Conservation (phyloP, 2,888 invertebrate genomes). For the Ormyrus labotus region DNA sequence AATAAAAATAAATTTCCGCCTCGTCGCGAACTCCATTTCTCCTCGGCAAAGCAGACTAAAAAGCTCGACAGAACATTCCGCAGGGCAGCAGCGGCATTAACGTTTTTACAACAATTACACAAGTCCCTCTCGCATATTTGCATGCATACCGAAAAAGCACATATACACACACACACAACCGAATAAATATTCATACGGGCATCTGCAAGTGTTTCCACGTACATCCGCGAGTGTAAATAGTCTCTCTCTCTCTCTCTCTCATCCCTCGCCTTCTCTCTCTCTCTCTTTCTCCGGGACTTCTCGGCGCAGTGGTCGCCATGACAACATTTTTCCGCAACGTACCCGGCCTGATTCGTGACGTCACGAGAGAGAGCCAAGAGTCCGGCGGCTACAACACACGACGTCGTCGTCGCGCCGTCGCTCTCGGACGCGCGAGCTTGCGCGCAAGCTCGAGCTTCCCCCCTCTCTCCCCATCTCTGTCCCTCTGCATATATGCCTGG, state of each 20-base stretch:
- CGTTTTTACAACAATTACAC: too few species aligned
- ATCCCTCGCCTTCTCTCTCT: not conserved
- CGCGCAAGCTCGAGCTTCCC: slow-evolving; percentile 2
- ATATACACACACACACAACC: not conserved
- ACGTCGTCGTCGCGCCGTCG: not conserved
- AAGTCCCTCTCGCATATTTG: too few species aligned
- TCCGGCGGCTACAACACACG: not conserved
- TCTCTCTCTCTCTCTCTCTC: not conserved
- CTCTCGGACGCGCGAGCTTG: slow-evolving; percentile 55
- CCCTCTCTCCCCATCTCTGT: not conserved
- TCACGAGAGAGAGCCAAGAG: slow-evolving; percentile 58
- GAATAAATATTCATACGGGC: not conserved
- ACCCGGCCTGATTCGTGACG: slow-evolving; percentile 73
- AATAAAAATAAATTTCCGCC: too few species aligned
- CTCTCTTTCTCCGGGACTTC: slow-evolving; percentile 46
- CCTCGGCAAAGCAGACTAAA: too few species aligned
- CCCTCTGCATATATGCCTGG: not conserved
- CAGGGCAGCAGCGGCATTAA: too few species aligned
- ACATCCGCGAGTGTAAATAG: not conserved
- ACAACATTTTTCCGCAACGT: slow-evolving; percentile 74
- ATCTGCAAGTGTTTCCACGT: not conserved
- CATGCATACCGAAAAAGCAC: too few species aligned
- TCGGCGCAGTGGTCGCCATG: slow-evolving; percentile 69
- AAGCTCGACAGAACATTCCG: too few species aligned
- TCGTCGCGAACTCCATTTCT: too few species aligned